A percentile compares a stretch with the other conserved stretches of the same genome.
These are phyloP conservation scores for Araneus ventricosus DNA, from an alignment of 1,140 invertebrate species.

Conservation along the genomic window DNA sequence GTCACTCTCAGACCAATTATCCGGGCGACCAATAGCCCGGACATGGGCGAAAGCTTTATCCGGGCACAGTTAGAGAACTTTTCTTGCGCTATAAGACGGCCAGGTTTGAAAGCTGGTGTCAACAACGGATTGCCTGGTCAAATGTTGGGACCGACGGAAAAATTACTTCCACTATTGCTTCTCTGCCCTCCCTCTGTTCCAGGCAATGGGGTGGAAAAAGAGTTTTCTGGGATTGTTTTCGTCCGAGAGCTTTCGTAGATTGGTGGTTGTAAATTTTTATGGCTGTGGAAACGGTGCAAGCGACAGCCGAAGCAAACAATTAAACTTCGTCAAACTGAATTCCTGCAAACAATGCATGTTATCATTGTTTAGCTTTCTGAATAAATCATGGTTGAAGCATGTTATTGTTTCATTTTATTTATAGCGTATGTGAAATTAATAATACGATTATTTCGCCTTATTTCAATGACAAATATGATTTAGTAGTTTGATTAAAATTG, in stretches of 20 bases:
- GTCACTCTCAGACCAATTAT: not conserved
- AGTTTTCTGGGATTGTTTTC: not conserved
- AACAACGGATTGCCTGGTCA: not conserved
- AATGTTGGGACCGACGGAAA: not conserved
- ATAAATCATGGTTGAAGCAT: too few species aligned
- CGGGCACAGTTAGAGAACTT: not conserved
- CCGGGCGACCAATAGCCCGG: not conserved
- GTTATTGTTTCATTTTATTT: too few species aligned
- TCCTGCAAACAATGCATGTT: too few species aligned
- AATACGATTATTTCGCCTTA: too few species aligned
- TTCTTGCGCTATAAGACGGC: not conserved
- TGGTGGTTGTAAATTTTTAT: conserved; percentile 5
- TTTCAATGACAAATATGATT: too few species aligned
- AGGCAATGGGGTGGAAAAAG: not conserved
- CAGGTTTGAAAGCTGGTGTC: not conserved
- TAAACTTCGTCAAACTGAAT: not conserved
- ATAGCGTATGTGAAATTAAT: too few species aligned
- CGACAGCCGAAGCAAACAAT: not conserved
- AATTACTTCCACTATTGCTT: not conserved
- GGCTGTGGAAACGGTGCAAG: not conserved
- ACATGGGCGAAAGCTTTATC: not conserved
- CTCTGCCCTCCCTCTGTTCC: not conserved
- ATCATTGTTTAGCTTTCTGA: too few species aligned
- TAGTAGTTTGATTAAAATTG: too few species aligned
- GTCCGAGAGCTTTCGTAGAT: not conserved